Percentiles rank a stretch among this genome's conserved stretches.
These are phyloP conservation scores for Macrosoma leucophasiata DNA, from an alignment of 2,888 invertebrate species.

Conservation along the genomic window DNA sequence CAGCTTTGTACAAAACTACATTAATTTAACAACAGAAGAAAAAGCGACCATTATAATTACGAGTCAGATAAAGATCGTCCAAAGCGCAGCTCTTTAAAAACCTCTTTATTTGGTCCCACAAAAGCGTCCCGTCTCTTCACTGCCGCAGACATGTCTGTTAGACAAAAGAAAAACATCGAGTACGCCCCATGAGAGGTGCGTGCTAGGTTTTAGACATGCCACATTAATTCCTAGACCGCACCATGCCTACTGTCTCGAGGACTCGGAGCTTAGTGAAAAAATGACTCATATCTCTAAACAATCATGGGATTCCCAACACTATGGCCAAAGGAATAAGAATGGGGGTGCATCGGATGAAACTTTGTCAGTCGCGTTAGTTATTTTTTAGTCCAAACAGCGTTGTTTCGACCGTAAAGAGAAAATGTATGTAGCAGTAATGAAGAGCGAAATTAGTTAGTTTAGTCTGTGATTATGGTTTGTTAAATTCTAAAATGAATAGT, in stretches of 20 bases:
- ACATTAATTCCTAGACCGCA: conserved; percentile 69
- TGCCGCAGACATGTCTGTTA: conserved; percentile 34
- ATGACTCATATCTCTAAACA: too few relatives aligned
- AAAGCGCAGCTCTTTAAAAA: too few relatives aligned
- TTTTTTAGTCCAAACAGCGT: conserved; percentile 40
- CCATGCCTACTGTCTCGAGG: conserved; percentile 67
- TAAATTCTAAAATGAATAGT: too few relatives aligned
- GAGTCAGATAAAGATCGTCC: too few relatives aligned
- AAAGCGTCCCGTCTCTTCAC: conserved; percentile 33
- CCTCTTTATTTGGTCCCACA: too few relatives aligned
- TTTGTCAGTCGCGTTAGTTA: conserved; percentile 37
- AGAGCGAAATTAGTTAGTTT: too few relatives aligned
- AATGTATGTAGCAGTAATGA: conserved; percentile 35
- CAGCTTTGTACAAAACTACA: too few relatives aligned
- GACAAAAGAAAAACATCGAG: conserved; percentile 47
- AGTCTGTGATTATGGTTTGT: too few relatives aligned
- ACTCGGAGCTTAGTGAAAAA: conserved; percentile 23
- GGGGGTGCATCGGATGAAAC: conserved; percentile 29
- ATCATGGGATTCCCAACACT: too few relatives aligned
- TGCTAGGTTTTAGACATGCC: conserved; percentile 57
- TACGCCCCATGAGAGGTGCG: too few relatives aligned
- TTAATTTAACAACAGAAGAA: too few relatives aligned
- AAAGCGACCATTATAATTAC: too few relatives aligned
- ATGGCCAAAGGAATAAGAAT: neutral
- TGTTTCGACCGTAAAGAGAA: conserved; percentile 37